phyloP scores from a whole-genome alignment of 2,888 invertebrate species.

The Urechis unicinctus region DNA sequence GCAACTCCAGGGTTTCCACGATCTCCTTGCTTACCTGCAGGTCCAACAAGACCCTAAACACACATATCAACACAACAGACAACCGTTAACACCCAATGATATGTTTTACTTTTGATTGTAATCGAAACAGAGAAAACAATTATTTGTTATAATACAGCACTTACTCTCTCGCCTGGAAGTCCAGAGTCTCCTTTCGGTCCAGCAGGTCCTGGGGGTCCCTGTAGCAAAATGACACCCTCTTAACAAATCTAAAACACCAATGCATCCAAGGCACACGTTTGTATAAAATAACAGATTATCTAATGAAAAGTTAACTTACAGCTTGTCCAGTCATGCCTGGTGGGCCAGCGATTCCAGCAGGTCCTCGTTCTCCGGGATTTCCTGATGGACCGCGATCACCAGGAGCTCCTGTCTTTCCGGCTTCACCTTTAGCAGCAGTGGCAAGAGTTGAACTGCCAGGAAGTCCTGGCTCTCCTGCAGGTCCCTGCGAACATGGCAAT shows the following conservation, averaged over 20 bases:
- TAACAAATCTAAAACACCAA: background rate
- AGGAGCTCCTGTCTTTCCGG: slow-evolving; percentile 5
- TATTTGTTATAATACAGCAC: too few species aligned
- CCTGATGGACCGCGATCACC: slow-evolving; percentile 14
- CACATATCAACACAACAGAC: too few species aligned
- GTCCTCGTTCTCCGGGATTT: slow-evolving; percentile 10
- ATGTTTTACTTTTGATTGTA: too few species aligned
- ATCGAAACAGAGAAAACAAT: too few species aligned
- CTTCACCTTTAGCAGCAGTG: slow-evolving; percentile 7
- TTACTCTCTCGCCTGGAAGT: slow-evolving; percentile 7
- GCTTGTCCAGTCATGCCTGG: background rate
- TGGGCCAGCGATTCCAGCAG: slow-evolving; percentile 8
- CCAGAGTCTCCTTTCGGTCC: slow-evolving; percentile 17
- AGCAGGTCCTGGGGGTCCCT: slow-evolving; percentile 13
- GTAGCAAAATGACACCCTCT: background rate
- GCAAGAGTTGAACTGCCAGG: background rate
- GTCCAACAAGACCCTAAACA: slow-evolving; percentile 1
- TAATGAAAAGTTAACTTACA: too few species aligned
- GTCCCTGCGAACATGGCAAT: slow-evolving; percentile 1
- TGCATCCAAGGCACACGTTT: too few species aligned
- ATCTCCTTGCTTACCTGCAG: slow-evolving; percentile 8
- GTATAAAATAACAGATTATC: too few species aligned
- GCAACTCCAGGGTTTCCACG: slow-evolving; percentile 7
- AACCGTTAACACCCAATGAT: too few species aligned
- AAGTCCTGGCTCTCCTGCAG: slow-evolving; percentile 4